Base-by-base conservation (phyloP, 1,140 invertebrate genomes). In the Pemphigus obesinymphae region DNA sequence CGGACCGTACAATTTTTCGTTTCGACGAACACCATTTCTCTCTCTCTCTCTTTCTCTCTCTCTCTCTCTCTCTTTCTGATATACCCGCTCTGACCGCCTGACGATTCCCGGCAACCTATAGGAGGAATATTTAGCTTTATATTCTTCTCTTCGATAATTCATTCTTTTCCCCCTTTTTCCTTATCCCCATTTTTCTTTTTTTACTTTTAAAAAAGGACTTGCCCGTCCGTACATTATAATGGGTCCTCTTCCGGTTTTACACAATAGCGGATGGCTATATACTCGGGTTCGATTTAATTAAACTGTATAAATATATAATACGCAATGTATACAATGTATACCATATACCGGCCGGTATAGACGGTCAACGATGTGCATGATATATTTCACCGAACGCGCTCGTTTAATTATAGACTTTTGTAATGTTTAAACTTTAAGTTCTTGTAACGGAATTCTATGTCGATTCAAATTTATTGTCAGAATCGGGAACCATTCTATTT, bases 1-100 rank as follows among this genome's bases (percentile, higher is more conserved):
- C 70, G 70, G 70, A 73, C 70, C 70, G 29, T 73, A n/a, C 70
- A 34, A 73, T 73, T 73, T 73, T 73, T 73, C 70, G 70, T 73
- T 73, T 73, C 70, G 70, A 17, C 70, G 70, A 73, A 73, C 70
- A 73, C 29, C 43, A 6, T 34, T 5, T 34, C 29, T 17, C 8
- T 17, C 4, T 4, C n/a, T n/a, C n/a, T n/a, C n/a, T n/a, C n/a
- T n/a, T n/a, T n/a, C n/a, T n/a, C n/a, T n/a, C n/a, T n/a, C n/a
- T n/a, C n/a, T n/a, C n/a, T n/a, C n/a, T n/a, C n/a, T n/a, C n/a
- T n/a, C n/a, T n/a, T n/a, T n/a, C n/a, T n/a, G n/a, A n/a, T n/a
- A n/a, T n/a, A n/a, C n/a, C n/a, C n/a, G n/a, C n/a, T n/a, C 4
- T 5, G 15, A 15, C 11, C 26, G 29, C 0, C 61, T 17, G 20